Evolutionary conservation across 37 sponge, comb jelly and placozoan species (phyloP).

Genomic region (Halisarca cf. caerulea): DNA sequence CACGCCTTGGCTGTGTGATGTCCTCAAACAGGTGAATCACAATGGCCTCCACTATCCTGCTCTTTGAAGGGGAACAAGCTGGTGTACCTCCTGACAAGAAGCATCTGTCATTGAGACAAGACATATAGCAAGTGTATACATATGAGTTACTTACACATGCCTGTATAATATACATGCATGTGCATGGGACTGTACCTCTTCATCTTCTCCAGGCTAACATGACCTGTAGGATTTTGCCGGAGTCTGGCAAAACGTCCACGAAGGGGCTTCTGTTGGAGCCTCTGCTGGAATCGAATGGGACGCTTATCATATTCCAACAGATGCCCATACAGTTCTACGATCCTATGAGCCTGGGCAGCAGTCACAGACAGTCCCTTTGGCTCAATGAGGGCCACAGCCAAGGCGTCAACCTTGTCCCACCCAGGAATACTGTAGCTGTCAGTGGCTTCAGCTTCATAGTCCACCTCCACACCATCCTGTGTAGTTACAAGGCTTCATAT

Average conservation of each 20-base stretch:
- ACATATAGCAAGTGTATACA: background rate
- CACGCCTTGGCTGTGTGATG: slow-evolving; percentile 20
- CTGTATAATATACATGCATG: background rate
- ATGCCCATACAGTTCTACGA: background rate
- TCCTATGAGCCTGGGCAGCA: background rate
- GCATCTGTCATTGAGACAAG: slow-evolving; percentile 7
- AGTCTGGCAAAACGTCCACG: slow-evolving; percentile 5
- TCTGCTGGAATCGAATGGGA: background rate
- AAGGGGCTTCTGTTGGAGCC: background rate
- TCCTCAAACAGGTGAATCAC: slow-evolving; percentile 8
- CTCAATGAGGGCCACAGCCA: slow-evolving; percentile 2
- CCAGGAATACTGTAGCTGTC: slow-evolving; percentile 29
- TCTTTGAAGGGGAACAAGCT: slow-evolving; percentile 8
- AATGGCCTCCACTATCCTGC: slow-evolving; percentile 20
- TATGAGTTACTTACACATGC: background rate
- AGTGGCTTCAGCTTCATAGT: background rate
- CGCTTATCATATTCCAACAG: slow-evolving; percentile 32
- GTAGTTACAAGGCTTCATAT: background rate
- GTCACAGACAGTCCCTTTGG: slow-evolving; percentile 15
- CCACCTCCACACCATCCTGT: background rate
- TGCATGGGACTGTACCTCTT: background rate
- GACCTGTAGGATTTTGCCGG: background rate
- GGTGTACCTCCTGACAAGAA: slow-evolving; percentile 26
- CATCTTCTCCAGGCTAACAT: background rate
- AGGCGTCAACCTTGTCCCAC: slow-evolving; percentile 38